Evolutionary conservation across 2,113 vertebrate species (phyloP).

Genomic region (Bagarius yarrelli): DNA sequence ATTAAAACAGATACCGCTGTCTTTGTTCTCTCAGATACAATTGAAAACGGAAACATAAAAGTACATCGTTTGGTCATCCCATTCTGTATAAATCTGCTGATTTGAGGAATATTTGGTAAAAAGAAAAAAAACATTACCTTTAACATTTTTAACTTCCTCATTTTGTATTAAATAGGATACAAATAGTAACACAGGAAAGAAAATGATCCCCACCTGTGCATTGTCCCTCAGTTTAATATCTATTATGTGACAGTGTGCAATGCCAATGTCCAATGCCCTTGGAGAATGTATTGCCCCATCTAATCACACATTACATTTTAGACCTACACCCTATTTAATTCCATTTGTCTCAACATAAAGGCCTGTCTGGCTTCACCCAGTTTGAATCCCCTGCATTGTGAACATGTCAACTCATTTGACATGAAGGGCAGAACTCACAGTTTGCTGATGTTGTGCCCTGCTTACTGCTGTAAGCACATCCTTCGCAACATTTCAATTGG

Average conservation of each 20-base stretch:
- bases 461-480: slow-evolving; percentile 20
- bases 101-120: neutral
- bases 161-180: neutral
- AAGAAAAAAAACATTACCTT: slow-evolving; percentile 21
- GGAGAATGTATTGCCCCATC: slow-evolving; percentile 15
- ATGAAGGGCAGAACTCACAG: slow-evolving; percentile 28
- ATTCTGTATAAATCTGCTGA: slow-evolving; percentile 6
- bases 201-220: slow-evolving; percentile 3
- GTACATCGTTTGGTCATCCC: slow-evolving; percentile 1
- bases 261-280: slow-evolving; percentile 27
- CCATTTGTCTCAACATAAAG: slow-evolving; percentile 20
- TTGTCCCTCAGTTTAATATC: neutral
- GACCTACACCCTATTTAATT: slow-evolving; percentile 20
- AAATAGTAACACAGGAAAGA: slow-evolving; percentile 13
- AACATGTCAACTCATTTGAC: slow-evolving; percentile 21
- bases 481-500: slow-evolving; percentile 36
- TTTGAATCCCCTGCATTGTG: slow-evolving; percentile 16
- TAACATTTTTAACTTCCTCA: slow-evolving; percentile 3
- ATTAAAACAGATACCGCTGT: slow-evolving; percentile 34
- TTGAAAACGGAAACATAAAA: slow-evolving; percentile 10
- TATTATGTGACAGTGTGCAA: slow-evolving; percentile 16
- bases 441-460: slow-evolving; percentile 27
- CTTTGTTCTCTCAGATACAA: neutral
- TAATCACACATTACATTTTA: slow-evolving; percentile 10
- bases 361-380: slow-evolving; percentile 1